phyloP scores from a whole-genome alignment of 2,888 invertebrate species.

The Xestia sexstrigata region DNA sequence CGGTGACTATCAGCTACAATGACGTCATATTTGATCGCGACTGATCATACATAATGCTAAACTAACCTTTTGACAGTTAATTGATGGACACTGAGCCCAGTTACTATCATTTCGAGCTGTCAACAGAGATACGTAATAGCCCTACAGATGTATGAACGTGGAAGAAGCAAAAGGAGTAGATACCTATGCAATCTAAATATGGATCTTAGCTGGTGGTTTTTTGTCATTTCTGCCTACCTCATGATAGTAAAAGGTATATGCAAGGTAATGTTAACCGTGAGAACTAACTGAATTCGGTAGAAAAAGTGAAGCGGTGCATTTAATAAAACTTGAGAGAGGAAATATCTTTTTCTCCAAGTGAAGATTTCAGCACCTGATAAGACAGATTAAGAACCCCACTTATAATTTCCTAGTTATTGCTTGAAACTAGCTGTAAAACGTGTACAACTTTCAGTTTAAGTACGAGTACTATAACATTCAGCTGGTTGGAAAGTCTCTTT shows the following conservation, averaged over 20 bases:
- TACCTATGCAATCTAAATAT: too few relatives aligned
- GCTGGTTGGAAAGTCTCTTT: constrained; percentile 33
- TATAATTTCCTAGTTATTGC: neutral
- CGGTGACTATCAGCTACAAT: too few relatives aligned
- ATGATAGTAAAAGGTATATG: neutral
- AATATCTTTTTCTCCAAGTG: neutral
- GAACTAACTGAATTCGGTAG: neutral
- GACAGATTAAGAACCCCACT: neutral
- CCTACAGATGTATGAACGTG: too few relatives aligned
- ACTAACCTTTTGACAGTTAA: too few relatives aligned
- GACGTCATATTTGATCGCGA: too few relatives aligned
- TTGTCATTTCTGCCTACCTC: neutral
- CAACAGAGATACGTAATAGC: too few relatives aligned
- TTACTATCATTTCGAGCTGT: too few relatives aligned
- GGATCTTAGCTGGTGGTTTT: neutral
- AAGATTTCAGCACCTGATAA: constrained; percentile 6
- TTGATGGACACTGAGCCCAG: too few relatives aligned
- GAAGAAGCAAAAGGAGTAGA: too few relatives aligned
- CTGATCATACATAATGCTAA: too few relatives aligned
- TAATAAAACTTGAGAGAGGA: neutral
- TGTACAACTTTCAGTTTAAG: constrained; percentile 29
- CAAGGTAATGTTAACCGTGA: neutral
- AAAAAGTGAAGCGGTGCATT: neutral
- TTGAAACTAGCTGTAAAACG: neutral
- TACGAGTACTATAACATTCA: neutral